Conservation (phyloP, 2,888 invertebrate species). For the Caenorhabditis imperialis region DNA sequence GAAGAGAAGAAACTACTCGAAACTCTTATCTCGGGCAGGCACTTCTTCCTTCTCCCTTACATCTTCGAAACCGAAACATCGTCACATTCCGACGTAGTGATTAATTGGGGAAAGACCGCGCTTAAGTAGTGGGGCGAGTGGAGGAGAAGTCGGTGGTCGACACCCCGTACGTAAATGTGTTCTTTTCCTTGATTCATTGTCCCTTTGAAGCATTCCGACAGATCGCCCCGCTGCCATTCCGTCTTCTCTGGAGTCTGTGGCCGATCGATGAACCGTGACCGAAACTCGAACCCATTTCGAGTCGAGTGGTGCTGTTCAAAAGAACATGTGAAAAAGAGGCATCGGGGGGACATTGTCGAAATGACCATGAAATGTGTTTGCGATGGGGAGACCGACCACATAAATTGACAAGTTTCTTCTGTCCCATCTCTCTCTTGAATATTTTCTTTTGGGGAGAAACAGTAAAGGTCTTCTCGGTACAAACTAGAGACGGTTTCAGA, state of each 20-base stretch:
- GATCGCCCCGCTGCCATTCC: no score
- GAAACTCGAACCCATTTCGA: conserved; percentile 18
- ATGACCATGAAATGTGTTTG: conserved; percentile 55
- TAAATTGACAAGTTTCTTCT: conserved; percentile 45
- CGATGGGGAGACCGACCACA: conserved; percentile 37
- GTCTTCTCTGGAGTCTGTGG: no score
- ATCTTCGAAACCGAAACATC: conserved; percentile 30
- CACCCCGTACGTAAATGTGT: conserved; percentile 30
- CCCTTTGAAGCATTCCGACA: conserved; percentile 45
- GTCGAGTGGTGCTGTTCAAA: conserved; percentile 20
- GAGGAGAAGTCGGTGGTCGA: conserved; percentile 12
- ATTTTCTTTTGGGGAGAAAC: conserved; percentile 7
- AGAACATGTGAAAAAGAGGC: conserved; percentile 28
- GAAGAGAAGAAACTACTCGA: conserved; percentile 5
- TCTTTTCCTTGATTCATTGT: conserved; percentile 39
- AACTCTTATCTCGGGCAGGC: conserved; percentile 33
- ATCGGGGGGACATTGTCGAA: conserved; percentile 9
- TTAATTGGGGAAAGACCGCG: conserved; percentile 15
- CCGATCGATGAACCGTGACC: conserved; percentile 13
- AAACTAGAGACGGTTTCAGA: conserved; percentile 30
- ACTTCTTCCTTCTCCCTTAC: neutral
- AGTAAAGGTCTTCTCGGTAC: neutral
- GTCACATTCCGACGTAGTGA: conserved; percentile 34
- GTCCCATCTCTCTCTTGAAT: conserved; percentile 5
- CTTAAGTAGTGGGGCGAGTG: neutral